Base-by-base conservation (phyloP, 2,888 invertebrate genomes). In the Abscondita cerata region DNA sequence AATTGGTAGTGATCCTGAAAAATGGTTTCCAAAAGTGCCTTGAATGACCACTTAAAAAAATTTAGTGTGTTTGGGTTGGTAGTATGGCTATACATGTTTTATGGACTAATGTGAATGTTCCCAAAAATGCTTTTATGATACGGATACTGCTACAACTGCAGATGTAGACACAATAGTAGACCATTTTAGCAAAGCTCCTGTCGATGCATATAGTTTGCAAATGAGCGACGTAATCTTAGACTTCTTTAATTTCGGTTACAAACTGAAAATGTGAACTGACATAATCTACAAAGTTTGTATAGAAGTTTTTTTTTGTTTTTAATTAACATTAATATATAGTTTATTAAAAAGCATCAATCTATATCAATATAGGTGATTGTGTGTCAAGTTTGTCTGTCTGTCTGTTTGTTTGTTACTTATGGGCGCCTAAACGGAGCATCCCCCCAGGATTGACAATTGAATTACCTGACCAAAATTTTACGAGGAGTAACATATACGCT, bases 1-100 rank as follows among this genome's bases (percentile, higher is more conserved):
- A 63, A 68, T 73, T 3, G 72, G 71, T n/a, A 70, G 72, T 6
- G 71, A 76, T 62, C 65, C 73, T 0, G 65, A 71, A 1, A 63
- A 65, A 19, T 52, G 73, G 8, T 74, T 76, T 55, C 75, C 78
- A 0, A 73, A 66, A 25, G 69, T 73, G 60, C 62, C 13, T 60
- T 78, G 5, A 11, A 65, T 9, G 55, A 73, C 15, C 76, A 78
- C 47, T 38, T 77, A 19, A 59, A 70, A 19, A 68, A 59, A 51
- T 76, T 70, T 60, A 71, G 72, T 8, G 72, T 65, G 33, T 74
- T 60, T 31, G 75, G 72, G 16, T 69, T 72, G 8, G 52, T 60
- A 40, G 12, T 16, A 74, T 73, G 70, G 70, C 70, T 6, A 40
- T 73, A 8, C 69, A 69, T 51, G 59, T 69, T 6, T 19, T 72